Evolutionary conservation across 1,140 invertebrate genomes (phyloP), one percentile per base, ranked within the genome.

Genomic region (Lepidurus apus): DNA sequence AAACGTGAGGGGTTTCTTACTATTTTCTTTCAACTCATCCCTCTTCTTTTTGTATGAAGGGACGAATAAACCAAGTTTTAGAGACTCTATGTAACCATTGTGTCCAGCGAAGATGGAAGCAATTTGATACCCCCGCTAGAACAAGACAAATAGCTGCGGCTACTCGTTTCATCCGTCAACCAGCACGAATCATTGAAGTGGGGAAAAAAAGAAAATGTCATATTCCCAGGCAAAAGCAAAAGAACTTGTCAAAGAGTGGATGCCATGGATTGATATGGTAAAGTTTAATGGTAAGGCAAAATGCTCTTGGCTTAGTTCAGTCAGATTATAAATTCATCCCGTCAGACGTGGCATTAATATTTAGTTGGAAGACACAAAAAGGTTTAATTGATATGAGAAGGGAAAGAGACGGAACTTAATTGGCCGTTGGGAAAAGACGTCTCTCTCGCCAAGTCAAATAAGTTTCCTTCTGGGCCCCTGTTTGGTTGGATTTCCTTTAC

Each of bases 111-210:
- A n/a, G 53, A 65, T 21, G 53, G 53, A 65, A 65, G 53, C 53
- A 65, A 65, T 65, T 65, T 65, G 53, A 13, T 65, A 65, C 21
- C 53, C 21, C 53, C n/a, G 53, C n/a, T 65, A 65, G 53, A 21
- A n/a, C 53, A 65, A 65, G 53, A 65, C 53, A 65, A 65, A 65
- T 65, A 65, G 13, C 53, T 65, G 47, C 21, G 53, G 53, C 53
- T 65, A 65, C 53, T 65, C 21, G 17, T 65, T 65, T 21, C 53
- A 65, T 65, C 53, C 53, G 21, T 65, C 53, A 65, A 65, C 53
- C 53, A 65, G 53, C 53, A 17, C 6, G 53, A 65, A 65, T 21
- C 53, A 13, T 17, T 65, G 7, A 65, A 17, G 34, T 34, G 3
- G 53, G 10, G 53, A 0, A 65, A 65, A 10, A 65, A 65, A 65